Base-by-base conservation (phyloP, 2,113 vertebrate genomes). In the Mola mola region DNA sequence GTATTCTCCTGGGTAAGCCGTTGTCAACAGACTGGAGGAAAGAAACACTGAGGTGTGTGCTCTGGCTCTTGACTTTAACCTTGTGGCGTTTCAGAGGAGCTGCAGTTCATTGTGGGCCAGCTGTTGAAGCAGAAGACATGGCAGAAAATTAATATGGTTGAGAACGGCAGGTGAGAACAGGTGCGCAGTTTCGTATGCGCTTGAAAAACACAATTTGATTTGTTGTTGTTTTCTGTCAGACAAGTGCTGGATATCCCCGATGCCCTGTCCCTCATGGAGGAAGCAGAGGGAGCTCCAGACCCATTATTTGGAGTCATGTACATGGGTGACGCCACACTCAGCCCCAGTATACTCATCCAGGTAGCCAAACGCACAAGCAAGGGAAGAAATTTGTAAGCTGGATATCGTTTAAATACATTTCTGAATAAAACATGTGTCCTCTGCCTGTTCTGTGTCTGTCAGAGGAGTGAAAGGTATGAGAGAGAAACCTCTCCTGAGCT, bases 1-100 rank as follows among this genome's bases (percentile, higher is more conserved):
- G 63, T 26, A 87, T 95, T 16, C 85, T 95, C 2, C 81, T 95
- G 25, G 91, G 95, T 96, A 80, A 85, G 92, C 9, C 17, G 5
- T 8, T 1, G 4, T 37, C 2, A 19, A n/a, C 15, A 19, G 11
- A 6, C 24, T n/a, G 13, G 1, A 8, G 19, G 5, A 56, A 20
- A 29, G 4, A 15, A 3, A 24, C 1, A 1, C 9, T 3, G 8
- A 41, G 31, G 22, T 38, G 24, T 6, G 11, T 37, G 12, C 4
- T 1, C 8, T 19, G n/a, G 41, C 49, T 17, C 9, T 6, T 48
- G 50, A 38, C 19, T 4, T 9, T 49, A 25, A 33, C 8, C 8
- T 16, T 42, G 7, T 36, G 7, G 65, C 6, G 22, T 63, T 84
- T 9, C 78, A 95, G 95, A 95, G 44, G 95, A 96, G 6, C 85